phyloP scores from a whole-genome alignment of 2,797 vertebrate genomes.

The Galago senegalensis region DNA sequence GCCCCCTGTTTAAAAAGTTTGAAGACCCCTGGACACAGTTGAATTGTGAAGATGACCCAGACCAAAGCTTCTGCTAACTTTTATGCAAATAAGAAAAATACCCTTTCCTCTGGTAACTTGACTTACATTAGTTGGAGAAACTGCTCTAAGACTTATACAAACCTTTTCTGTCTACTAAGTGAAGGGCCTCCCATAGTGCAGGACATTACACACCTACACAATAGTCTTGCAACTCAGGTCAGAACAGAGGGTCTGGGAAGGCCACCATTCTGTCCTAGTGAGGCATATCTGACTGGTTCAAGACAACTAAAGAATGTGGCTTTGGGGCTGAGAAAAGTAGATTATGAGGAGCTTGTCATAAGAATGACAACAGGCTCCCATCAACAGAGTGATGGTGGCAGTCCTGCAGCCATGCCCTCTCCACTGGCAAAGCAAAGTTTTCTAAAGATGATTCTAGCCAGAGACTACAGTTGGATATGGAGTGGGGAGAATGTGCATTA shows the following conservation, averaged over 20 bases:
- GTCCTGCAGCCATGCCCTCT: neutral
- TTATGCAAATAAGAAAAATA: neutral
- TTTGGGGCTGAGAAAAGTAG: neutral
- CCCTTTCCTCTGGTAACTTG: neutral
- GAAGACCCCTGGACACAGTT: neutral
- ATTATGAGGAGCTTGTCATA: neutral
- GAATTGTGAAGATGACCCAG: neutral
- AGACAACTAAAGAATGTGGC: neutral
- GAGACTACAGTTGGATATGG: neutral
- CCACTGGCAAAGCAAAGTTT: neutral
- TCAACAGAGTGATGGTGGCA: neutral
- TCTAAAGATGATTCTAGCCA: neutral
- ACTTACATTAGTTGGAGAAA: constrained; percentile 1
- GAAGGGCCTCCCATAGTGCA: neutral
- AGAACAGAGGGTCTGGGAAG: neutral
- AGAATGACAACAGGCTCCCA: neutral
- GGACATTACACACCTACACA: neutral
- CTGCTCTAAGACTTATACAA: neutral
- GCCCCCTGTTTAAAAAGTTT: too few species aligned
- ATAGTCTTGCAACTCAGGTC: neutral
- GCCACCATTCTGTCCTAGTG: neutral
- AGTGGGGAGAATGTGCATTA: neutral
- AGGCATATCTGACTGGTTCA: neutral
- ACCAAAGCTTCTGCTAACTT: neutral
- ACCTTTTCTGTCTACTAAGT: neutral